phyloP scores from a whole-genome alignment of 2,888 invertebrate genomes.

The Thera britannica region DNA sequence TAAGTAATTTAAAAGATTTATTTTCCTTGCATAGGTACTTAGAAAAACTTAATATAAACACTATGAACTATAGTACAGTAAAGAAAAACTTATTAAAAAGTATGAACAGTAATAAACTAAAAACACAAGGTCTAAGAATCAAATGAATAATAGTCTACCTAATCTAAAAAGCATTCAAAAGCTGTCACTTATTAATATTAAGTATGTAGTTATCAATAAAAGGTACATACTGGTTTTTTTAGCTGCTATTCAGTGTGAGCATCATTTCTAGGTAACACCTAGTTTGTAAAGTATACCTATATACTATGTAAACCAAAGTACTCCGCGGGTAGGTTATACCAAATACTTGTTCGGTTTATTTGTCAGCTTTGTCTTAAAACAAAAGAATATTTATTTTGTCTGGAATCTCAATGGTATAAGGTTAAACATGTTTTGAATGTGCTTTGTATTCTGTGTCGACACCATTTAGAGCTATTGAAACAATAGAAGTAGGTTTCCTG shows the following conservation, averaged over 20 bases:
- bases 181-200: background rate
- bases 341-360: too few relatives aligned
- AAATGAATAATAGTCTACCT: background rate
- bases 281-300: too few relatives aligned
- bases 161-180: background rate
- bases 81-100: background rate
- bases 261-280: too few relatives aligned
- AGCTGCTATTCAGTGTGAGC: too few relatives aligned
- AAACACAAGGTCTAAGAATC: background rate
- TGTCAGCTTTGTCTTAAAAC: background rate
- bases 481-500: conserved; percentile 35
- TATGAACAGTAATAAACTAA: background rate
- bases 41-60: conserved; percentile 1
- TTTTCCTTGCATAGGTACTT: background rate
- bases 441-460: conserved; percentile 17
- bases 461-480: conserved; percentile 30
- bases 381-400: background rate
- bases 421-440: conserved; percentile 11
- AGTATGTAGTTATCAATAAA: too few relatives aligned
- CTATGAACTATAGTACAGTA: background rate
- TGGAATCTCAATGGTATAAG: background rate
- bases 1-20: background rate
- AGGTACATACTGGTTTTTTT: too few relatives aligned
- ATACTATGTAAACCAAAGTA: too few relatives aligned
- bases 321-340: too few relatives aligned